These are phyloP conservation scores for Yoshiicerus persimilis DNA, from an alignment of 1,140 invertebrate species.

Conservation along the genomic window DNA sequence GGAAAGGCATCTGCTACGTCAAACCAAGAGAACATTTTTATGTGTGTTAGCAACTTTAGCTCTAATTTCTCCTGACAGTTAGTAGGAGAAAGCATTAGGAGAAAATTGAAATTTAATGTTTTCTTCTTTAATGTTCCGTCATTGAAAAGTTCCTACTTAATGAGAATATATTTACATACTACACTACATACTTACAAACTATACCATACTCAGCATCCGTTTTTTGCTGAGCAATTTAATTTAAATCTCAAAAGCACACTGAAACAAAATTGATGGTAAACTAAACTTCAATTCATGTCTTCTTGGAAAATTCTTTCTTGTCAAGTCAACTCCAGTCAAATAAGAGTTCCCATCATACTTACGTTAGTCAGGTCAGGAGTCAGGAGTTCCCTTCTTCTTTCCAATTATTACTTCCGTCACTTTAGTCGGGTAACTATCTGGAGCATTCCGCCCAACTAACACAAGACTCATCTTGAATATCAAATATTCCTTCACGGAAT, in stretches of 20 bases:
- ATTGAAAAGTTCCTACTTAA: not conserved
- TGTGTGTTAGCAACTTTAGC: not conserved
- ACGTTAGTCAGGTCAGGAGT: not conserved
- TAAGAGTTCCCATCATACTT: not conserved
- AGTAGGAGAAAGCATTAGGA: not conserved
- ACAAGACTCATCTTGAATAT: not conserved
- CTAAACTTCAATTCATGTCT: not conserved
- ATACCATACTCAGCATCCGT: not conserved
- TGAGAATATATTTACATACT: not conserved
- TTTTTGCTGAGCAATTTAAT: not conserved
- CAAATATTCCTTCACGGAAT: constrained; percentile 1
- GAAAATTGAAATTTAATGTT: constrained; percentile 12
- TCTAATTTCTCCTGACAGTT: not conserved
- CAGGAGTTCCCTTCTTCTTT: not conserved
- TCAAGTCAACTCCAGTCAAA: not conserved
- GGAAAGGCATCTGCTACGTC: not conserved
- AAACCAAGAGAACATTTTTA: not conserved
- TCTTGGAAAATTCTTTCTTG: not conserved
- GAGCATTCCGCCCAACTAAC: not conserved
- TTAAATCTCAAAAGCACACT: not conserved
- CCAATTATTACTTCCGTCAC: not conserved
- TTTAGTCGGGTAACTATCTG: not conserved
- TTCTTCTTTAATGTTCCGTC: not conserved
- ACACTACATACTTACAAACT: not conserved
- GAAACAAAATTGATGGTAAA: not conserved